Base-by-base conservation (phyloP, 2,113 vertebrate genomes). In the Scytalopus superciliaris region DNA sequence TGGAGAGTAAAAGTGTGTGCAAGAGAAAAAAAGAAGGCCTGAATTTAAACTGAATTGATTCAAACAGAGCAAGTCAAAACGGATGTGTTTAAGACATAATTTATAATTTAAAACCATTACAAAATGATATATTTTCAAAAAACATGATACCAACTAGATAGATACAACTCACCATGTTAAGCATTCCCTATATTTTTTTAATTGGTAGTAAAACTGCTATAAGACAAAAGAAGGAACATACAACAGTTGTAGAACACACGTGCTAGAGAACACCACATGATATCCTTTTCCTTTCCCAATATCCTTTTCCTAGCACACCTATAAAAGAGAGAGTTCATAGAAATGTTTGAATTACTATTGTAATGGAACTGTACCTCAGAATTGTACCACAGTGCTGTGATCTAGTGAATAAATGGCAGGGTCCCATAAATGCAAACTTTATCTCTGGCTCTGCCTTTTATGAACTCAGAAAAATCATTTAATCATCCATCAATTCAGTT, bases 81-180 rank as follows among this genome's bases (percentile, higher is more conserved):
- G 98, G 96, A 98, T 97, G 93, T 97, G 92, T 98, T 98, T 97
- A 98, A 98, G 96, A 98, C 90, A 92, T 77, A 87, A 87, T 97
- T 98, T 98, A 97, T 97, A 97, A 98, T 98, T 98, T 97, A 97
- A 98, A 98, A 96, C 78, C 74, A 95, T 75, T 28, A 63, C n/a
- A 96, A 96, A 98, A 97, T 97, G 97, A 98, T 98, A 93, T 94
- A 96, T 96, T 96, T 67, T 44, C 6, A 92, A 96, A 97, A 94
- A 93, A 87, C 89, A 95, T 94, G 25, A 85, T 91, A 95, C 89
- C 92, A 96, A 84, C 57, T 78, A 83, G 64, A 82, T 92, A 94
- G 94, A 89, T 87, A 59, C 45, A 57, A 2, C 3, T 87, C 8
- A 50, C 45, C 52, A 16, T 39, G 55, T 87, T 70, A 88, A 63